Evolutionary conservation across 2,888 invertebrate species (phyloP).

Genomic region (Cheilosia scutellata): DNA sequence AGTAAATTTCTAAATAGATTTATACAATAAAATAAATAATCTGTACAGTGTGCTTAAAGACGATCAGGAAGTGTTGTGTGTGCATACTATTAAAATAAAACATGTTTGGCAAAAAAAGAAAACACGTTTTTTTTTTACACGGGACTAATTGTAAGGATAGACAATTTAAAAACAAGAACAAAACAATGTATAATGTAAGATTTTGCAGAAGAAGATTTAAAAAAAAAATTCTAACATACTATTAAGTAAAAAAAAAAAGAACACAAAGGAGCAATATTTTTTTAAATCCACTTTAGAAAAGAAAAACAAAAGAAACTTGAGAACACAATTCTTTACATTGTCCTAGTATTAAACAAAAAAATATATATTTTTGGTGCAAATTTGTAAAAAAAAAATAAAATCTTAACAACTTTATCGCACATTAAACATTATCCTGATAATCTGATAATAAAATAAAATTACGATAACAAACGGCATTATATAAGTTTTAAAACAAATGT

Average conservation of each 20-base stretch:
- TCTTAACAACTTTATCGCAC: slow-evolving; percentile 53
- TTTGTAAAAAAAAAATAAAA: slow-evolving; percentile 38
- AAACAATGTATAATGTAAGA: slow-evolving; percentile 32
- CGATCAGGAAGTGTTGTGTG: slow-evolving; percentile 71
- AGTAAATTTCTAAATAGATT: slow-evolving; percentile 37
- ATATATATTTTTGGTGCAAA: slow-evolving; percentile 64
- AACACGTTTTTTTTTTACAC: slow-evolving; percentile 58
- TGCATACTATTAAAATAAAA: slow-evolving; percentile 32
- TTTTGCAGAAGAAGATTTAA: slow-evolving; percentile 33
- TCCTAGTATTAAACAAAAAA: slow-evolving; percentile 34
- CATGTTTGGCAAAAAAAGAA: slow-evolving; percentile 32
- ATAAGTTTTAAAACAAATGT: slow-evolving; percentile 20
- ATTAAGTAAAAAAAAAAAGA: slow-evolving; percentile 6
- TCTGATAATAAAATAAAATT: slow-evolving; percentile 26
- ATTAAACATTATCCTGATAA: slow-evolving; percentile 66
- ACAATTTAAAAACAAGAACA: slow-evolving; percentile 4
- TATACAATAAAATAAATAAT: slow-evolving; percentile 40
- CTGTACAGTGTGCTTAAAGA: slow-evolving; percentile 72
- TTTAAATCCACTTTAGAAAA: slow-evolving; percentile 54
- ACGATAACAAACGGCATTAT: slow-evolving; percentile 60
- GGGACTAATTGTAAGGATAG: slow-evolving; percentile 64
- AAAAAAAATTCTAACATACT: slow-evolving; percentile 35
- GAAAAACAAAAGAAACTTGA: slow-evolving; percentile 22
- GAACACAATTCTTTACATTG: slow-evolving; percentile 38
- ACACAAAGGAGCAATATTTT: slow-evolving; percentile 68